Conservation (phyloP, 1,140 invertebrate genomes). For the Polypedilum vanderplanki region DNA sequence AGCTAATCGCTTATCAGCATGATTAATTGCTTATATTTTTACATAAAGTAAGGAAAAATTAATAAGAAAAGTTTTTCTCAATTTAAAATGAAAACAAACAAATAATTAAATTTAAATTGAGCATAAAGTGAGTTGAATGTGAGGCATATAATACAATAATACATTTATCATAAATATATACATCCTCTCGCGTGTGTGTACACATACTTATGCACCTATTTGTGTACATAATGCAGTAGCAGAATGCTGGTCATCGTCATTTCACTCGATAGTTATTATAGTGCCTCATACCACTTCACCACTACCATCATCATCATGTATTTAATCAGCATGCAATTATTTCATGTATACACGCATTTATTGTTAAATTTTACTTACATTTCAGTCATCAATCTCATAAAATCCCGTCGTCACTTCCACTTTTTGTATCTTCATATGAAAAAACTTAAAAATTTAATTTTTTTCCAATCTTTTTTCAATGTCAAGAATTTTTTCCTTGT, state of each 20-base stretch:
- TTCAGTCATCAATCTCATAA: neutral
- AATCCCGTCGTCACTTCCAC: constrained; percentile 10
- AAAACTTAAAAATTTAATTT: neutral
- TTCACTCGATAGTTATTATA: neutral
- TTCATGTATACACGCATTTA: neutral
- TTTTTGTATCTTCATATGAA: neutral
- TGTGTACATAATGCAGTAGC: neutral
- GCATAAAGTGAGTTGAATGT: constrained; percentile 27
- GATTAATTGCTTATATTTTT: too few species aligned
- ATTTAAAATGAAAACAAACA: neutral
- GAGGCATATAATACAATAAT: constrained; percentile 22
- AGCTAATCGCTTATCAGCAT: too few species aligned
- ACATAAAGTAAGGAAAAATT: too few species aligned
- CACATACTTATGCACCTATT: neutral
- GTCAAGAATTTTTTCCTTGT: neutral
- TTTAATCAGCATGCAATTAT: neutral
- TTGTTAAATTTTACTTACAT: constrained; percentile 12
- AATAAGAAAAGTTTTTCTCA: too few species aligned
- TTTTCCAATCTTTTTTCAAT: neutral
- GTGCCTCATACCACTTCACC: neutral
- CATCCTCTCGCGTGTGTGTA: neutral
- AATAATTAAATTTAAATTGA: constrained; percentile 22
- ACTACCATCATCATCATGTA: constrained; percentile 2
- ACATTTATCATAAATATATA: constrained; percentile 1
- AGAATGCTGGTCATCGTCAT: constrained; percentile 6